Evolutionary conservation across 2,888 invertebrate genomes (phyloP), one percentile per base, ranked within the genome.

Genomic region (Dorcus hopei): DNA sequence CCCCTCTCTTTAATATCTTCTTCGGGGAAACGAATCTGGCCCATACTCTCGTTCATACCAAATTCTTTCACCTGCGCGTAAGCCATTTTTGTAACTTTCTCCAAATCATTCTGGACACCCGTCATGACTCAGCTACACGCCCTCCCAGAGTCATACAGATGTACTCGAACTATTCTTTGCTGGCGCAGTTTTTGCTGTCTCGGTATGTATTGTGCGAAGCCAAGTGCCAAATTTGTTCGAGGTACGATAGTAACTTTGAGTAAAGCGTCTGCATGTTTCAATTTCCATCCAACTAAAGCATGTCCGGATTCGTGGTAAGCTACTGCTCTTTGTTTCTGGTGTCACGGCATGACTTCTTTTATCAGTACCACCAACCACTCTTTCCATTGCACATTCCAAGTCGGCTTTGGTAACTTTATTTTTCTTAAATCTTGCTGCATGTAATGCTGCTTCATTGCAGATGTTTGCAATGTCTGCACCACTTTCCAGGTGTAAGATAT

Each of bases 111-210:
- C 74, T 96, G 91, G 0, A 97, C 98, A 2, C 96, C 95, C 40
- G 94, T 93, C 1, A 97, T 96, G 38, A 89, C 75, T 99, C 99
- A 0, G 98, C 97, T 1, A 92, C 97, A 45, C 98, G 82, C 0
- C 99, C 99, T 2, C 97, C 99, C 38, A 99, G 79, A 9, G 93
- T 91, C 93, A 97, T 95, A 73, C 97, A 97, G 94, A 99, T 99
- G 71, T 90, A 86, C 73, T 98, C 96, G 76, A 95, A 94, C 3
- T 97, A 91, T 77, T 98, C 95, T 70, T 88, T 88, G 0, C 88
- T 85, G n/a, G 74, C 89, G 90, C 0, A 99, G 82, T 72, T 95
- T 94, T 75, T 93, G 91, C 72, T 98, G 97, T 26, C 88, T 86
- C 0, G 95, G 92, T 39, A 91, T 87, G 75, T 97, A 97, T 76